A percentile compares a stretch with the other conserved stretches of the same genome.
phyloP scores from a whole-genome alignment of 2,113 vertebrate species.

The Aepyceros melampus region DNA sequence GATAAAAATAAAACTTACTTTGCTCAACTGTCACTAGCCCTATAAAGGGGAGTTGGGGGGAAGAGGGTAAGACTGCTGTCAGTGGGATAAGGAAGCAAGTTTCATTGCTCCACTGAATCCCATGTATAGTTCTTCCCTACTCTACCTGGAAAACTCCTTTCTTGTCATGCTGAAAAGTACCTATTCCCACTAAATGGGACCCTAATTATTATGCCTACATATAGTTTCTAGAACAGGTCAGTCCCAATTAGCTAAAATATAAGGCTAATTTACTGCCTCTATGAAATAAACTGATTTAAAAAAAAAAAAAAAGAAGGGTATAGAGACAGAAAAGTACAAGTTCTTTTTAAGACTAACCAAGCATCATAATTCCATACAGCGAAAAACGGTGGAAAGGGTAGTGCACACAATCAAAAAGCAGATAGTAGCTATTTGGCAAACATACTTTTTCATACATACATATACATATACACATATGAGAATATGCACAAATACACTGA shows the following conservation, averaged over 20 bases:
- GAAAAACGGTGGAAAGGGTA: slow-evolving; percentile 49
- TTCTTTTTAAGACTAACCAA: slow-evolving; percentile 48
- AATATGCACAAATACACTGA: not conserved
- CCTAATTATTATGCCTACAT: slow-evolving; percentile 32
- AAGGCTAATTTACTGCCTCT: slow-evolving; percentile 37
- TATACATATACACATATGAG: not conserved
- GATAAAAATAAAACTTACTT: slow-evolving; percentile 63
- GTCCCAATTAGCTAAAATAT: slow-evolving; percentile 46
- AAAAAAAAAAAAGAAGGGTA: slow-evolving; percentile 30
- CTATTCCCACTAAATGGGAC: not conserved
- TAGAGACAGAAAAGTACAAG: slow-evolving; percentile 3
- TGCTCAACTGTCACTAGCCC: slow-evolving; percentile 61
- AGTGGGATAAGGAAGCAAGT: slow-evolving; percentile 16
- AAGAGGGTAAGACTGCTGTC: not conserved
- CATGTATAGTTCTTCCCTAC: not conserved
- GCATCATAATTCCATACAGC: slow-evolving; percentile 33
- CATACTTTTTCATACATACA: not conserved
- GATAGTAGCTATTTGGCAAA: not conserved
- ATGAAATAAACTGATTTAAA: slow-evolving; percentile 9
- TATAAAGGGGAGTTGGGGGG: not conserved
- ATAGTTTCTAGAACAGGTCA: not conserved
- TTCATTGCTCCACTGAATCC: not conserved
- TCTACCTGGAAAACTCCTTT: not conserved
- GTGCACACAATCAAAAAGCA: slow-evolving; percentile 8
- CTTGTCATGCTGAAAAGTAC: slow-evolving; percentile 9